phyloP scores from a whole-genome alignment of 1,140 invertebrate species.

The Drosophila littoralis region DNA sequence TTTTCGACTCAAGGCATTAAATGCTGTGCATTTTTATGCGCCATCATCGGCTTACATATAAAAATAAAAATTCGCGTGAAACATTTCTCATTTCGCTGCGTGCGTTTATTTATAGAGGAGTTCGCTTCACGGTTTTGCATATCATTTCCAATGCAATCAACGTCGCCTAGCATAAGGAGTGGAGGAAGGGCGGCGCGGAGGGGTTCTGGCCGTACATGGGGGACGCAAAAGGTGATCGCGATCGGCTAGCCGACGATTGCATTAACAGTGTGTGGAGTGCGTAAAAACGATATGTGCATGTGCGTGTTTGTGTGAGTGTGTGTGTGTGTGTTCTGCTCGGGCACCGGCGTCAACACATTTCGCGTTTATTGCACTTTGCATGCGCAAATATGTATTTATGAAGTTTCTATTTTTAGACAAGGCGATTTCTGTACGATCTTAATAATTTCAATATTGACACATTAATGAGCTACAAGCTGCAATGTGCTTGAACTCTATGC shows the following conservation, averaged over 20 bases:
- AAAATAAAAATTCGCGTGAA: constrained; percentile 59
- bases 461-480: constrained; percentile 45
- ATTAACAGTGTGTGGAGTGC: constrained; percentile 6
- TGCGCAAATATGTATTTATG: constrained; percentile 46
- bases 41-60: constrained; percentile 59
- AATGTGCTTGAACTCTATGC: constrained; percentile 64
- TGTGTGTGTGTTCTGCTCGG: neutral
- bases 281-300: constrained; percentile 1
- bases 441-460: constrained; percentile 74
- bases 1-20: constrained; percentile 45
- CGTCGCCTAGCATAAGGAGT: neutral
- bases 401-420: constrained; percentile 40
- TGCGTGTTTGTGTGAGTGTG: constrained; percentile 14
- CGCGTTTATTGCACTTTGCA: constrained; percentile 59
- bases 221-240: constrained; percentile 29
- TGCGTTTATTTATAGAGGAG: constrained; percentile 69
- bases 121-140: constrained; percentile 58
- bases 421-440: constrained; percentile 40
- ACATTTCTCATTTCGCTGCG: constrained; percentile 64
- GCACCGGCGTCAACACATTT: constrained; percentile 54
- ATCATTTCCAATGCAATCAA: constrained; percentile 75
- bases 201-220: neutral
- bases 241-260: constrained; percentile 21
- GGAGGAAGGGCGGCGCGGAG: neutral
- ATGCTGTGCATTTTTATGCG: constrained; percentile 68